Conservation (phyloP, 2,113 vertebrate genomes). For the Grammatotria lemairii region DNA sequence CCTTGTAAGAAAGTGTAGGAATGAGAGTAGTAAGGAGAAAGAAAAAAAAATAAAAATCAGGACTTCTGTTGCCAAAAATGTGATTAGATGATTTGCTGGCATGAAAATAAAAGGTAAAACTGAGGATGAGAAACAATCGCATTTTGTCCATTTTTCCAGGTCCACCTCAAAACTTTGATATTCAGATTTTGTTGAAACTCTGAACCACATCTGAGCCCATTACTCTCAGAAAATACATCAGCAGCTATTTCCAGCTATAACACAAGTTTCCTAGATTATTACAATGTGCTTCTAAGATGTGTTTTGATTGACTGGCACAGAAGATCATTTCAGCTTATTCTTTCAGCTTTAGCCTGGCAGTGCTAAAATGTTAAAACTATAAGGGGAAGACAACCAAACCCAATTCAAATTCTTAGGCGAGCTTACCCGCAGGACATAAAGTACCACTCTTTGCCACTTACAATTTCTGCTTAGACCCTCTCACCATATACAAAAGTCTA, state of each 20-base stretch:
- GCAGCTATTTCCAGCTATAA: not conserved
- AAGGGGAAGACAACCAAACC: not conserved
- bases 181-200: not conserved
- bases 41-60: rapidly evolving
- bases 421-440: not conserved
- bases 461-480: not conserved
- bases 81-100: not conserved
- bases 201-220: not conserved
- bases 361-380: not conserved
- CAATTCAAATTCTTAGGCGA: not conserved
- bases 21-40: not conserved
- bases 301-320: not conserved
- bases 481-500: not conserved
- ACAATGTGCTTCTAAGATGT: not conserved
- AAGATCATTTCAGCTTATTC: not conserved
- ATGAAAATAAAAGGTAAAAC: not conserved
- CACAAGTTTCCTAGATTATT: not conserved
- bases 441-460: not conserved
- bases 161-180: not conserved
- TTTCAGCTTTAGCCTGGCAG: not conserved
- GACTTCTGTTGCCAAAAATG: not conserved
- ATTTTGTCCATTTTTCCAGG: not conserved
- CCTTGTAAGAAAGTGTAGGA: not conserved
- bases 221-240: not conserved
- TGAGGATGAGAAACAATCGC: not conserved